These are phyloP conservation scores for Psittacula echo DNA, from an alignment of 2,797 vertebrate genomes.

Conservation along the genomic window DNA sequence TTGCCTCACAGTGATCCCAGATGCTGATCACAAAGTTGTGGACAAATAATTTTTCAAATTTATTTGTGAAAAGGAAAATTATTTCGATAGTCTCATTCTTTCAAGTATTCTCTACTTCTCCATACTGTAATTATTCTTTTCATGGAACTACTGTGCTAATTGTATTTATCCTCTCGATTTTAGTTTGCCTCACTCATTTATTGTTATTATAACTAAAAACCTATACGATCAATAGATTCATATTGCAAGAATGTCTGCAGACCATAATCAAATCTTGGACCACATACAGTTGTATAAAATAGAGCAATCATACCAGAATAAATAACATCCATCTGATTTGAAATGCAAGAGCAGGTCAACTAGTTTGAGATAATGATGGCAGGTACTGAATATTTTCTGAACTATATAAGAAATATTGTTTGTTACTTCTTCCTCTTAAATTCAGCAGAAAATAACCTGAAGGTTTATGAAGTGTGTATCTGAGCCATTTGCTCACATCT, in stretches of 20 bases:
- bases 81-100: not conserved
- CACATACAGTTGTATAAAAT: not conserved
- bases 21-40: not conserved
- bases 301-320: not conserved
- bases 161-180: not conserved
- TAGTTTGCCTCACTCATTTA: not conserved
- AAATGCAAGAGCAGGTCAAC: not conserved
- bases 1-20: not conserved
- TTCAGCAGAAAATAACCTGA: not conserved
- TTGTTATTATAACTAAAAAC: not conserved
- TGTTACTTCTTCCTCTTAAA: not conserved
- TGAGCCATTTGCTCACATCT: conserved; percentile 20
- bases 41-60: not conserved
- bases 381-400: not conserved
- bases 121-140: not conserved
- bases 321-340: not conserved
- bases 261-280: not conserved
- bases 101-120: not conserved
- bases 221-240: not conserved
- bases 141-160: not conserved
- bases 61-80: not conserved
- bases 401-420: not conserved
- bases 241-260: not conserved
- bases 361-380: not conserved
- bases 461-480: not conserved